These are phyloP conservation scores for Drosophila nigrodunni DNA, from an alignment of 1,140 invertebrate genomes.

Conservation along the genomic window DNA sequence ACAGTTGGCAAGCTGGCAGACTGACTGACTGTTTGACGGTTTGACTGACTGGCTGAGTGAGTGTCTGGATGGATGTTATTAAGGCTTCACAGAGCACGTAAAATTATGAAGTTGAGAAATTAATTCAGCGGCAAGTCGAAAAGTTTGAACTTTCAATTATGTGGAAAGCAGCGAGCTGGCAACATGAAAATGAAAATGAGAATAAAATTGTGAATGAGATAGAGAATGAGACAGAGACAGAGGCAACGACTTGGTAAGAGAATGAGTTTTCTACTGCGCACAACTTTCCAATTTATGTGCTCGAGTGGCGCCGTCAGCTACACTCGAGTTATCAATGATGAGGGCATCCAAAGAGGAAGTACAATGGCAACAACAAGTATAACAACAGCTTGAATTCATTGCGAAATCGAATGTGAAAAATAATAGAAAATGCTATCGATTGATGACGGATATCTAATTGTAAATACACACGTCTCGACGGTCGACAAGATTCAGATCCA, in stretches of 20 bases:
- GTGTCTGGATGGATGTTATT: constrained; percentile 58
- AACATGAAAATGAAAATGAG: constrained; percentile 60
- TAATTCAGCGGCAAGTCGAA: constrained; percentile 79
- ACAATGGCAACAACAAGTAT: neutral
- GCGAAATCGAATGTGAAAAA: constrained; percentile 65
- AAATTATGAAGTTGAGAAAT: constrained; percentile 83
- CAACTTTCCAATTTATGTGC: constrained; percentile 79
- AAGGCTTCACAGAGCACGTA: constrained; percentile 69
- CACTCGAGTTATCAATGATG: constrained; percentile 77
- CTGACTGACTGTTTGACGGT: constrained; percentile 22
- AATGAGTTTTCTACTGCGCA: constrained; percentile 45
- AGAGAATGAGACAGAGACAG: neutral
- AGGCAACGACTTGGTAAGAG: neutral
- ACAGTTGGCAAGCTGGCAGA: constrained; percentile 41
- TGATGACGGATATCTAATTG: constrained; percentile 76
- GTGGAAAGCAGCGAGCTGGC: constrained; percentile 56
- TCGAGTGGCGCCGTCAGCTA: constrained; percentile 77
- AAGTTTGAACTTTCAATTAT: constrained; percentile 82
- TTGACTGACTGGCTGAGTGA: constrained; percentile 30
- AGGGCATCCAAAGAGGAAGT: constrained; percentile 22
- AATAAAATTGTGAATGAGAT: constrained; percentile 31
- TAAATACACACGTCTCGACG: constrained; percentile 63
- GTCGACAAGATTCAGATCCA: neutral
- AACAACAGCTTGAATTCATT: constrained; percentile 41
- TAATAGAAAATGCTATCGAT: constrained; percentile 74